Base-by-base conservation (phyloP, 2,888 invertebrate species). In the Lymantria monacha region DNA sequence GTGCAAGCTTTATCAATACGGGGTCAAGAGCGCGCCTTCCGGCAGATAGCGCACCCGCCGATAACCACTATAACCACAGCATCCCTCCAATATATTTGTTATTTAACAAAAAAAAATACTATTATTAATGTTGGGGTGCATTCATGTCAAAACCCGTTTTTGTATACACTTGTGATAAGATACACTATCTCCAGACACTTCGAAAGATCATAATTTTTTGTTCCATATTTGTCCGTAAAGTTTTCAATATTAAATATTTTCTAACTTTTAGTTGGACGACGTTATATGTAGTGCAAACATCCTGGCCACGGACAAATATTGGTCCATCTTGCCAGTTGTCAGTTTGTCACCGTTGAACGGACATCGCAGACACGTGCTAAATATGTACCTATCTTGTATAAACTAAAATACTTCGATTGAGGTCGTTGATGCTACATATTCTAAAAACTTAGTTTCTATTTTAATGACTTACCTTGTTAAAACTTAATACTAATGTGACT, bases 11-110 rank as follows among this genome's bases (percentile, higher is more conserved):
- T 87, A 87, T 87, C 88, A 74, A 63, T 63, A 66, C 59, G 80
- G 74, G 89, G 89, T 88, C 89, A 90, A 89, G 89, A 90, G 84
- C 89, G 80, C 79, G 83, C 81, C 83, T 87, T 90, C 89, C 90
- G 85, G 78, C 71, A 69, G 87, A 87, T 87, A 85, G 74, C 68
- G 46, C 49, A 51, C 69, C 69, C 74, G 44, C 13, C 46, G 79
- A 77, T 73, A 73, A 70, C 62, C 63, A 67, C 74, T 74, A 53
- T 74, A 77, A 76, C 71, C 74, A 60, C 89, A 88, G 90, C 87
- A 87, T 87, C 87, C 87, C 76, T 57, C 55, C 59, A 62, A 65
- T 72, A 65, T 83, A 80, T 83, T 81, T 75, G 75, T 71, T 72
- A 65, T 65, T 59, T 51, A 59, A 71, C 61, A 69, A 76, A 79